Conservation (phyloP, 2,113 vertebrate species). For the Lamprologus ornatipinnis region DNA sequence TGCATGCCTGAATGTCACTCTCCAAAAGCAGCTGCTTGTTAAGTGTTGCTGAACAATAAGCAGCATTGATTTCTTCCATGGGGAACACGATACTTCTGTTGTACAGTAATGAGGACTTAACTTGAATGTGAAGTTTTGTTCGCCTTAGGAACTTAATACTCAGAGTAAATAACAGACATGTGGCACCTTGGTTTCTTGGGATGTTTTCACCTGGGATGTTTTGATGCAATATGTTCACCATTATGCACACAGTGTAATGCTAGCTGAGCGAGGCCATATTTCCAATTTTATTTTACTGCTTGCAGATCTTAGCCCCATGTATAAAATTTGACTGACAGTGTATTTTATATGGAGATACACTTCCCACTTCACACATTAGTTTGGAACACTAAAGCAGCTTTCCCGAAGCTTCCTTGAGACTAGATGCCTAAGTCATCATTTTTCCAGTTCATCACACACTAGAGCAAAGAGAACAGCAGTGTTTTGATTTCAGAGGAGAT, state of each 20-base stretch:
- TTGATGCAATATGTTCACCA: background rate
- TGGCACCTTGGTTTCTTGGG: background rate
- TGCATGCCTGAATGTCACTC: background rate
- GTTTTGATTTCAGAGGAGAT: slow-evolving; percentile 22
- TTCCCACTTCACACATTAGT: background rate
- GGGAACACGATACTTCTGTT: background rate
- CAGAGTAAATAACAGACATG: background rate
- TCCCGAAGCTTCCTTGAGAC: background rate
- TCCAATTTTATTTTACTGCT: background rate
- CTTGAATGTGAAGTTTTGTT: background rate
- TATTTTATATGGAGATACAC: background rate
- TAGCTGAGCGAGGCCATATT: background rate
- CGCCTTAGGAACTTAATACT: background rate
- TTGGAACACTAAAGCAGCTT: background rate
- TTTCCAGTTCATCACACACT: background rate
- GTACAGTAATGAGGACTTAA: slow-evolving; percentile 12
- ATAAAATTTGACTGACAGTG: background rate
- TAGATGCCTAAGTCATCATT: slow-evolving; percentile 14
- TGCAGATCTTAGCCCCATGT: background rate
- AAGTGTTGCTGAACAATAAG: slow-evolving; percentile 6
- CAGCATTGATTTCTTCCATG: slow-evolving; percentile 9
- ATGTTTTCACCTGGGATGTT: background rate
- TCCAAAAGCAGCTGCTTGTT: background rate
- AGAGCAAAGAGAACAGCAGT: background rate
- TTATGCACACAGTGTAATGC: background rate